phyloP scores from a whole-genome alignment of 2,113 vertebrate genomes.

The Cairina moschata region DNA sequence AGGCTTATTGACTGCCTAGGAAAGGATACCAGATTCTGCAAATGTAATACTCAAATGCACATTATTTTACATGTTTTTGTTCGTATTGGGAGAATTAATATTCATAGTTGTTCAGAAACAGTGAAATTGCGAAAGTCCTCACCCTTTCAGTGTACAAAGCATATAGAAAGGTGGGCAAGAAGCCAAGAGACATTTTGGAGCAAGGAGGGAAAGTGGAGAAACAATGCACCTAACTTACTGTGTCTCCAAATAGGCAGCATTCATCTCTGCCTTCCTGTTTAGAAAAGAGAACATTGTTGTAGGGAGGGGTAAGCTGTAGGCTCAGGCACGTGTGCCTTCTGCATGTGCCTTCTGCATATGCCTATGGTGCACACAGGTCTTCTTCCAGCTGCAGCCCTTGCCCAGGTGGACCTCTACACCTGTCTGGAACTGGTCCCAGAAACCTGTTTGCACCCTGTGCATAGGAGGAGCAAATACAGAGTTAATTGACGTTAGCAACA shows the following conservation, averaged over 20 bases:
- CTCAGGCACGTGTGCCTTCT: background rate
- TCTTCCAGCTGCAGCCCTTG: background rate
- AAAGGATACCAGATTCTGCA: background rate
- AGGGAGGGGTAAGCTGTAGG: background rate
- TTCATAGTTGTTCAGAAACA: background rate
- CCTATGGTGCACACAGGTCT: fast-evolving
- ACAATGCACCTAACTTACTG: fast-evolving
- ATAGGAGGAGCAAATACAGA: background rate
- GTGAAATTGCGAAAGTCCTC: background rate
- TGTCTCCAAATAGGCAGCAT: background rate
- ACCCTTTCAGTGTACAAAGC: background rate
- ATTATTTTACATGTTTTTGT: background rate
- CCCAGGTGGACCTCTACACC: background rate
- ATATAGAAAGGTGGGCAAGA: background rate
- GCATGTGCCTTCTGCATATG: fast-evolving
- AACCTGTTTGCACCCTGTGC: background rate
- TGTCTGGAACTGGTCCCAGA: background rate
- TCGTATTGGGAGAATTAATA: background rate
- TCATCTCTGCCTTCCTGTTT: background rate
- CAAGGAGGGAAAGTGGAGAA: background rate
- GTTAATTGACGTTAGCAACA: background rate
- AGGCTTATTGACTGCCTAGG: background rate
- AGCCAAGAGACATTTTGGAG: background rate
- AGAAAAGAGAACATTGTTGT: background rate
- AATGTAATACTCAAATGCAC: fast-evolving